Evolutionary conservation across 2,888 invertebrate species (phyloP), one percentile per base, ranked within the genome.

Genomic region (Lapara coniferarum): DNA sequence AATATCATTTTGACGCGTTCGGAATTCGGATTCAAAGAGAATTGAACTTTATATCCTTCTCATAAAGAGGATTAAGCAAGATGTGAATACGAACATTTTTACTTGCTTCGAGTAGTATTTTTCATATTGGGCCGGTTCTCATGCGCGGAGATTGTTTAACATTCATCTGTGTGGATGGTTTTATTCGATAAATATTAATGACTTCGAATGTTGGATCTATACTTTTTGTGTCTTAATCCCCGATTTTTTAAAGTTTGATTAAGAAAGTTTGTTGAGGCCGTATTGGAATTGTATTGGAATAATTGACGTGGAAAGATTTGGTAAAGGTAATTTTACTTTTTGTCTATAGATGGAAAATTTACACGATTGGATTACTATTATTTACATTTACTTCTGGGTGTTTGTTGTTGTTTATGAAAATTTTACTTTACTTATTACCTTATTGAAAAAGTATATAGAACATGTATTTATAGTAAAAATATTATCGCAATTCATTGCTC

Each of bases 141-240:
- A 46, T 63, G 63, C 69, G 73, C 75, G 75, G 78, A 75, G 79
- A 83, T 84, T 83, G 84, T 82, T 83, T 82, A 83, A 75, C 80
- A 84, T 84, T 82, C 84, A 75, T 78, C 75, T 76, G 77, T 74
- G 71, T 66, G 76, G 72, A 71, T 75, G 75, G 77, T 75, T 84
- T 82, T 84, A 77, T 85, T 83, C 83, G 82, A 85, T 85, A 85
- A 83, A 85, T 85, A 85, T 85, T 85, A 85, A 85, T 84, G 83
- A 85, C 81, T 71, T 76, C 76, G 68, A 70, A 79, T 81, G 78
- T 77, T 78, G 68, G 59, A 53, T 69, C 53, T 69, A 59, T 52
- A 44, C 58, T 63, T 69, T 37, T 55, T 19, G 10, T 68, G 37
- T 68, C 53, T 63, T 44, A 37, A 14, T 14, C 59, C 16, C 53